Base-by-base conservation (phyloP, 2,888 invertebrate species). In the Lasioglossum lativentre region DNA sequence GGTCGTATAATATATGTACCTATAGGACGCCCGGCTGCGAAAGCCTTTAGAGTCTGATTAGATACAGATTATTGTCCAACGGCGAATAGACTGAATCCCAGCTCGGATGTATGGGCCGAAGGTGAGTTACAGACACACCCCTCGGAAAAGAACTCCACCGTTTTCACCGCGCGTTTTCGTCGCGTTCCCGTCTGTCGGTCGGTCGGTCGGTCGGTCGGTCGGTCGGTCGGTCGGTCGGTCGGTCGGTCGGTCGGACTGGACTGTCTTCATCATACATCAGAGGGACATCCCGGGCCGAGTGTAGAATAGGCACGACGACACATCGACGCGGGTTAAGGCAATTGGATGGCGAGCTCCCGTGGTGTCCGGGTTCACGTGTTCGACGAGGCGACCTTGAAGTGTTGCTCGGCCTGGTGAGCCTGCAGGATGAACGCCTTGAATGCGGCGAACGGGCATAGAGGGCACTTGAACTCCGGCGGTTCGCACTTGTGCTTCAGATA, bases 401-500 rank as follows among this genome's bases (percentile, higher is more conserved):
- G 95, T 75, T 95, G 95, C 86, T 95, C 95, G 23, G 94, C 95
- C 88, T 95, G 95, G 86, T 95, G 95, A n/a, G 95, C 95, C 86
- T 95, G 95, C n/a, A 95, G 92, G 80, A 95, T 95, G 92, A 95
- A 95, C 71, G 95, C 94, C 90, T 95, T 95, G 92, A 95, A 95
- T 16, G 95, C 95, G 30, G 95, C 95, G 87, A 95, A 95, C 82
- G 95, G 95, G 80, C 95, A 95, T 73, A 95, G 90, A 30, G 94
- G 90, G 82, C 95, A 95, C 91, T 95, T 95, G 94, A 94, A 95
- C 84, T 95, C 94, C 45, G 95, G 95, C 34, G 95, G 95, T 88
- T 95, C 95, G 90, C 95, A 95, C 89, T 95, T 95, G 92, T 95
- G 95, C 90, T 95, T 95, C 92, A 95, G 89, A 88, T 95, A 95